Evolutionary conservation across 2,797 vertebrate genomes (phyloP).

Genomic region (Melanotaenia maccullochi): DNA sequence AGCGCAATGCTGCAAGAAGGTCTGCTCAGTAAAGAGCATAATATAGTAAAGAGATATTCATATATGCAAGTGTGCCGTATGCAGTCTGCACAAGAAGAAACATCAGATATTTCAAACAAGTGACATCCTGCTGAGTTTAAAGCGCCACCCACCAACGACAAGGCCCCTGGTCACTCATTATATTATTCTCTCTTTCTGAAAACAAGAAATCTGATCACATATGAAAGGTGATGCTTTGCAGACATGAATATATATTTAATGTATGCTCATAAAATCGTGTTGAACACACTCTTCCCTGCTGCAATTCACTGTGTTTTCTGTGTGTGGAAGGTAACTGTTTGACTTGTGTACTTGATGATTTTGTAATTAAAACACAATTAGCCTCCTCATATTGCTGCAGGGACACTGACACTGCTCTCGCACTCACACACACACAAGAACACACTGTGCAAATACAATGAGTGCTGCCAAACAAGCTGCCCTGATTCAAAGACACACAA

Average conservation of each 20-base stretch:
- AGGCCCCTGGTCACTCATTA: neutral
- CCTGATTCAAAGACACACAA: slow-evolving; percentile 52
- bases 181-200: neutral
- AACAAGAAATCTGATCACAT: neutral
- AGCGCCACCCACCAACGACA: neutral
- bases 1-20: neutral
- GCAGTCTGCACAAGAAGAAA: neutral
- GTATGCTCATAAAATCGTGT: neutral
- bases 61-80: neutral
- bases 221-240: neutral
- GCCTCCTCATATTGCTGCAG: slow-evolving; percentile 57
- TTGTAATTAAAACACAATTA: slow-evolving; percentile 78
- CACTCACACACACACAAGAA: slow-evolving; percentile 24
- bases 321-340: slow-evolving; percentile 52
- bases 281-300: slow-evolving; percentile 42
- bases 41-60: neutral
- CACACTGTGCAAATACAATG: slow-evolving; percentile 21
- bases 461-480: slow-evolving; percentile 47
- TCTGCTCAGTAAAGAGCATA: neutral
- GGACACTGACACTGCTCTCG: slow-evolving; percentile 30
- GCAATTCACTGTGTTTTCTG: slow-evolving; percentile 44
- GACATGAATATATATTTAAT: neutral
- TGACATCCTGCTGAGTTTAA: slow-evolving; percentile 1
- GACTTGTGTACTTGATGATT: slow-evolving; percentile 60
- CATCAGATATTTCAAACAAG: neutral